Conservation (phyloP, 2,888 invertebrate species). For the Hartigia nigra region DNA sequence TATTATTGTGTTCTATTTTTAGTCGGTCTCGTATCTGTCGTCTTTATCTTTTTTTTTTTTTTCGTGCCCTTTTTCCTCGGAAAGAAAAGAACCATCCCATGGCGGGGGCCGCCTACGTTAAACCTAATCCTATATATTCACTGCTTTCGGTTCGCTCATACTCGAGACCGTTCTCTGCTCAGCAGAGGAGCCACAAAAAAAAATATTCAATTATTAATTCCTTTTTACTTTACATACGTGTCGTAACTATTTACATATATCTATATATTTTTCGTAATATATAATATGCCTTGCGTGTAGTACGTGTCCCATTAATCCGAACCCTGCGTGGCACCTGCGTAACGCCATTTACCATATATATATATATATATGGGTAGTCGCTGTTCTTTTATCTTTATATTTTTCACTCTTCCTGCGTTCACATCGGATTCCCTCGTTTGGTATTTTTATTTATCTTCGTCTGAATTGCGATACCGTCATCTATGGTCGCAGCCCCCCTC, state of each 20-base stretch:
- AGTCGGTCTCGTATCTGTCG: not conserved
- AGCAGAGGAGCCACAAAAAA: conserved; percentile 41
- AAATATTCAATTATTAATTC: conserved; percentile 15
- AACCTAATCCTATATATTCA: conserved; percentile 44
- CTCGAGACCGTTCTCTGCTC: conserved; percentile 34
- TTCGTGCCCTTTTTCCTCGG: not conserved
- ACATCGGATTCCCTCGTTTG: not conserved
- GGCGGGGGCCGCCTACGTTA: not conserved
- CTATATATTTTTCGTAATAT: conserved; percentile 6
- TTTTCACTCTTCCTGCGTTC: not conserved
- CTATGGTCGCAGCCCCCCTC: not conserved
- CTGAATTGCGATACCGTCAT: not conserved
- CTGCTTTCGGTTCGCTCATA: conserved; percentile 26
- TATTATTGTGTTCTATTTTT: not conserved
- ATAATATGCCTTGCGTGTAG: not conserved
- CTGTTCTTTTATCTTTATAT: not conserved
- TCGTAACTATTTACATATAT: not conserved
- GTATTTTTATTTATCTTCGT: not conserved
- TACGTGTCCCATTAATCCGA: not conserved
- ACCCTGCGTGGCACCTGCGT: not conserved
- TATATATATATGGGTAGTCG: not conserved
- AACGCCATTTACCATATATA: not conserved
- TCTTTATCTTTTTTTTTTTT: not conserved
- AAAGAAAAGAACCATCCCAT: not conserved
- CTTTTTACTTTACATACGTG: not conserved